Conservation (phyloP, 2,888 invertebrate genomes). For the Amblyjoppa proteus region DNA sequence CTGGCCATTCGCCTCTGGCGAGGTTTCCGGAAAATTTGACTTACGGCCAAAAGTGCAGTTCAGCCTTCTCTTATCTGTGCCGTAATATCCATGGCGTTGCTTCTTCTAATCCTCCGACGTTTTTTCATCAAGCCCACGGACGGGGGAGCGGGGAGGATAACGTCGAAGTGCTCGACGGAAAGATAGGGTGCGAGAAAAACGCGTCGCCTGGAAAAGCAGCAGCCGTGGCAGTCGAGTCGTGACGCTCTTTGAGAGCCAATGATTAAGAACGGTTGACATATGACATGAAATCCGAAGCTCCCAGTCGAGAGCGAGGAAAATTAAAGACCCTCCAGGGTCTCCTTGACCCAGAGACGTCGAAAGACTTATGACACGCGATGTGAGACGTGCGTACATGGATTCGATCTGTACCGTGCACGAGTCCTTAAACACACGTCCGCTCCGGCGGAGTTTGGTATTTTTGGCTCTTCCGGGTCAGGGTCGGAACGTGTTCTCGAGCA, state of each 20-base stretch:
- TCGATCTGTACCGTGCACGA: background rate
- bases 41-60: constrained; percentile 1
- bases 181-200: constrained; percentile 43
- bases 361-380: constrained; percentile 77
- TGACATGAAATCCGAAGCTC: constrained; percentile 77
- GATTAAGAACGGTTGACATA: constrained; percentile 77
- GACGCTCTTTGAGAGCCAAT: constrained; percentile 67
- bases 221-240: constrained; percentile 32
- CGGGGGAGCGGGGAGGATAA: constrained; percentile 7
- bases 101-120: background rate
- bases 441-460: constrained; percentile 70
- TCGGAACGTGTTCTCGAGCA: constrained; percentile 51
- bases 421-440: constrained; percentile 52
- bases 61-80: background rate
- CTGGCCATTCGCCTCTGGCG: background rate
- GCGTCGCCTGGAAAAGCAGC: constrained; percentile 49
- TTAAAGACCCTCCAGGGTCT: constrained; percentile 64
- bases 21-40: constrained; percentile 24
- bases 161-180: constrained; percentile 34
- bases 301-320: constrained; percentile 54
- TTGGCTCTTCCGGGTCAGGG: constrained; percentile 72
- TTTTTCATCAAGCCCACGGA: background rate
- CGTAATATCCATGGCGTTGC: background rate
- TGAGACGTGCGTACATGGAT: constrained; percentile 60
- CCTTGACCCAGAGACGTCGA: constrained; percentile 64